These are phyloP conservation scores for Cephalopachus bancanus DNA, from an alignment of 2,797 vertebrate species.

Conservation along the genomic window DNA sequence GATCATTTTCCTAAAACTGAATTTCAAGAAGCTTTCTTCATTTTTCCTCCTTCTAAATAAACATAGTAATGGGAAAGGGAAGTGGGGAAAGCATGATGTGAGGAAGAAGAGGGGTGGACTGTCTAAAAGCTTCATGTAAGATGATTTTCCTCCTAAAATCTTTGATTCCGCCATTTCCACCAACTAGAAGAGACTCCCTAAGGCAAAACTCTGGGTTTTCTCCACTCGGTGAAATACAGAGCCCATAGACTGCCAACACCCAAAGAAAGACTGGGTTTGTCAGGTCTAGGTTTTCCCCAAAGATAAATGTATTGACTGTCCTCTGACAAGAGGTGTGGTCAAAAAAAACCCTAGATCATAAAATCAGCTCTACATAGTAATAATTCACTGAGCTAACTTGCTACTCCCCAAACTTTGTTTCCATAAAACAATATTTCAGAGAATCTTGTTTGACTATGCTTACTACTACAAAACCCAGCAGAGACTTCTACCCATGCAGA, in stretches of 20 bases:
- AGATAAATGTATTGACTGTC: neutral
- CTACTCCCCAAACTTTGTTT: neutral
- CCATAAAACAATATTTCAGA: constrained; percentile 21
- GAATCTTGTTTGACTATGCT: neutral
- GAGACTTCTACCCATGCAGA: neutral
- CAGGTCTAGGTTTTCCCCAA: neutral
- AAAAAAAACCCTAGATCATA: neutral
- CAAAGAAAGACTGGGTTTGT: neutral
- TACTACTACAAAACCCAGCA: neutral
- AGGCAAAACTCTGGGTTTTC: neutral
- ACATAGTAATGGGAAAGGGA: neutral
- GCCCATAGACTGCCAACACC: neutral
- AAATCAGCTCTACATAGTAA: neutral
- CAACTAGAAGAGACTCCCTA: neutral
- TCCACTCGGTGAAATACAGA: neutral
- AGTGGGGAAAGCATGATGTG: neutral
- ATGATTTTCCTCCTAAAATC: neutral
- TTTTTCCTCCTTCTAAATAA: constrained; percentile 19
- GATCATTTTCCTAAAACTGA: constrained; percentile 18
- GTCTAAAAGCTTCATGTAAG: neutral
- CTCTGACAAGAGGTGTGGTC: neutral
- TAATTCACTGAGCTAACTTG: neutral
- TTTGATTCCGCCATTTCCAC: neutral
- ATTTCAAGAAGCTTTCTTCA: constrained; percentile 22
- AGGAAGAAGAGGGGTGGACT: neutral